A percentile compares a stretch with the other conserved stretches of the same genome.
Conservation (phyloP, 2,113 vertebrate species). For the Ardeotis arabs region DNA sequence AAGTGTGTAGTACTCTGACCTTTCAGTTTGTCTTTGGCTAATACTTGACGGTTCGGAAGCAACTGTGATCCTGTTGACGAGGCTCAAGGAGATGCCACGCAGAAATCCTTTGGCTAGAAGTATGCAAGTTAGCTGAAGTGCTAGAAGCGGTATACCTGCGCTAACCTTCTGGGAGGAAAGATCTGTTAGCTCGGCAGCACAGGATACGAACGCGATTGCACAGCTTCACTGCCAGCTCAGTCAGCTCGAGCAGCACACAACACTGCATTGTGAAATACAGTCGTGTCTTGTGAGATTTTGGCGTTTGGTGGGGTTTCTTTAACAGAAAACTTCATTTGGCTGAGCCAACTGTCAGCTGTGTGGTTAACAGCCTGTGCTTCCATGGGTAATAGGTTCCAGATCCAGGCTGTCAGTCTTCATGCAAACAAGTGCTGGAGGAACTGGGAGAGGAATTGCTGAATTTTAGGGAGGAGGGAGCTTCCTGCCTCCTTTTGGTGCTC, state of each 20-base stretch:
- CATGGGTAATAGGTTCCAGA: constrained; percentile 61
- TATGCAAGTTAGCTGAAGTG: not conserved
- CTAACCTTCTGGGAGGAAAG: not conserved
- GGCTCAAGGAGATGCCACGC: not conserved
- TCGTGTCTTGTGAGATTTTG: not conserved
- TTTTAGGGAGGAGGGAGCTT: constrained; percentile 9
- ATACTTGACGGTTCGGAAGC: not conserved
- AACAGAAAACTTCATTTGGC: not conserved
- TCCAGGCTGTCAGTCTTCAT: not conserved
- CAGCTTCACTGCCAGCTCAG: not conserved
- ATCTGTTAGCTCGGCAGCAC: rapidly evolving
- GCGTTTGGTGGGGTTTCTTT: not conserved
- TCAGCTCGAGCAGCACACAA: not conserved
- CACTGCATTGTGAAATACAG: not conserved
- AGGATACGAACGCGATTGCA: rapidly evolving
- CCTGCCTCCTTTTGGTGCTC: not conserved
- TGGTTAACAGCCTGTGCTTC: constrained; percentile 48
- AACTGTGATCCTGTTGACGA: not conserved
- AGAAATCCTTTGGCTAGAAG: not conserved
- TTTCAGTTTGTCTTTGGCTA: not conserved
- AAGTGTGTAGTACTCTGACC: not conserved
- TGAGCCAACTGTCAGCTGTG: constrained; percentile 19
- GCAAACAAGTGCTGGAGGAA: constrained; percentile 24
- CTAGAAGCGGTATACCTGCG: not conserved
- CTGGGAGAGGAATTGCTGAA: not conserved